Percentiles rank a stretch among this genome's conserved stretches.
Conservation (phyloP, 2,888 invertebrate species). For the Drosophila hawaiiensis region DNA sequence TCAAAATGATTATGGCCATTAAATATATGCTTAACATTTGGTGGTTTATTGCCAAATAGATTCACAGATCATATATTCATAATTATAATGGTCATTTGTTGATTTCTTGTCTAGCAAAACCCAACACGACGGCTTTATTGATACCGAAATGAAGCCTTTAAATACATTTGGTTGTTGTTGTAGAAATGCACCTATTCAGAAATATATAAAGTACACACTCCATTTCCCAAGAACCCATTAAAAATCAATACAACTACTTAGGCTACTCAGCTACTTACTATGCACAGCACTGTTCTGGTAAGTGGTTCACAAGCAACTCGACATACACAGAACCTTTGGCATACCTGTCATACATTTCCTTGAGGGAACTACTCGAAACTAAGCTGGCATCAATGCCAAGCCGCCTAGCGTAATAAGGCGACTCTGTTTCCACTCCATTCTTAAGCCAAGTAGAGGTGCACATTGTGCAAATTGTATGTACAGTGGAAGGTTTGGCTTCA, state of each 20-base stretch:
- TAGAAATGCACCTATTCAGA: not conserved
- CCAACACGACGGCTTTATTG: not conserved
- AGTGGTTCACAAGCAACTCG: slow-evolving; percentile 5
- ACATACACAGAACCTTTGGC: not conserved
- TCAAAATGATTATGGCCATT: not conserved
- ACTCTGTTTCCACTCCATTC: slow-evolving; percentile 20
- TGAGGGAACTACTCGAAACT: slow-evolving; percentile 4
- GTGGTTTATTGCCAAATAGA: not conserved
- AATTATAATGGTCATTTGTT: not conserved
- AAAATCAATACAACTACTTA: not conserved
- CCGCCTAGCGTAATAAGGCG: slow-evolving; percentile 45
- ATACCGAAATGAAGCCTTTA: not conserved
- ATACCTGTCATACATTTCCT: slow-evolving; percentile 8
- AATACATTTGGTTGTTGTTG: not conserved
- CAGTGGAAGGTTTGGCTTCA: slow-evolving; percentile 32
- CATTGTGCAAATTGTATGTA: slow-evolving; percentile 20
- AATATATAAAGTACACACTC: not conserved
- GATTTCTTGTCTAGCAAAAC: no score
- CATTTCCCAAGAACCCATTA: not conserved
- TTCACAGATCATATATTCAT: not conserved
- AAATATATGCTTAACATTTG: not conserved
- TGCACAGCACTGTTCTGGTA: not conserved
- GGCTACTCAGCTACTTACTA: not conserved
- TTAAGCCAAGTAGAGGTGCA: slow-evolving; percentile 26
- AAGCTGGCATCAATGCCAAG: slow-evolving; percentile 35